Evolutionary conservation across 2,888 invertebrate species (phyloP).

Genomic region (Cremastinae sp.): DNA sequence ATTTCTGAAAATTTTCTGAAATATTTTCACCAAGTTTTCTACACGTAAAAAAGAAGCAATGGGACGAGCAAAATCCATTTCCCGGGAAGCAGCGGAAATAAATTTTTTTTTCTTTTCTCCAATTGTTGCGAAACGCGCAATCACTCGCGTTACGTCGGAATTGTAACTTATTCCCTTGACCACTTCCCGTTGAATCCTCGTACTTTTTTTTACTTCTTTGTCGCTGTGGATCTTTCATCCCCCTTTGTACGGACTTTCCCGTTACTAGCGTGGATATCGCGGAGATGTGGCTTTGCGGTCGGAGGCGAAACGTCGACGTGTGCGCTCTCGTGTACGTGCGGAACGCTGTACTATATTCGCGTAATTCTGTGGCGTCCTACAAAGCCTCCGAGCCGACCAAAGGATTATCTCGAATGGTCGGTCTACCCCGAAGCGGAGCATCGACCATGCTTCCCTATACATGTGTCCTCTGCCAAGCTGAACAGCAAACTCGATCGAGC

Average conservation of each 20-base stretch:
- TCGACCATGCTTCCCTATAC: conserved; percentile 42
- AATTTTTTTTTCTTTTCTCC: neutral
- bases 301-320: conserved; percentile 29
- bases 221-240: conserved; percentile 22
- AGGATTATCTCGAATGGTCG: conserved; percentile 52
- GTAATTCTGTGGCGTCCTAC: conserved; percentile 50
- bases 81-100: neutral
- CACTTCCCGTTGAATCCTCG: conserved; percentile 10
- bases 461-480: neutral
- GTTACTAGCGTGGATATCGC: conserved; percentile 12
- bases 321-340: neutral
- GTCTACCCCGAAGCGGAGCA: conserved; percentile 30
- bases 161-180: conserved; percentile 15
- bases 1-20: no score
- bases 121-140: no score
- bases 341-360: conserved; percentile 17
- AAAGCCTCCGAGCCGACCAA: conserved; percentile 51
- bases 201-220: conserved; percentile 38
- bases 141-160: conserved; percentile 12
- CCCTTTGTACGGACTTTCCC: neutral
- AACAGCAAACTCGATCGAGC: neutral
- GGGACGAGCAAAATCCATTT: no score
- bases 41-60: no score
- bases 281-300: conserved; percentile 27
- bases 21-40: no score